These are phyloP conservation scores for Procavia capensis DNA, from an alignment of 2,113 vertebrate species.

Conservation along the genomic window DNA sequence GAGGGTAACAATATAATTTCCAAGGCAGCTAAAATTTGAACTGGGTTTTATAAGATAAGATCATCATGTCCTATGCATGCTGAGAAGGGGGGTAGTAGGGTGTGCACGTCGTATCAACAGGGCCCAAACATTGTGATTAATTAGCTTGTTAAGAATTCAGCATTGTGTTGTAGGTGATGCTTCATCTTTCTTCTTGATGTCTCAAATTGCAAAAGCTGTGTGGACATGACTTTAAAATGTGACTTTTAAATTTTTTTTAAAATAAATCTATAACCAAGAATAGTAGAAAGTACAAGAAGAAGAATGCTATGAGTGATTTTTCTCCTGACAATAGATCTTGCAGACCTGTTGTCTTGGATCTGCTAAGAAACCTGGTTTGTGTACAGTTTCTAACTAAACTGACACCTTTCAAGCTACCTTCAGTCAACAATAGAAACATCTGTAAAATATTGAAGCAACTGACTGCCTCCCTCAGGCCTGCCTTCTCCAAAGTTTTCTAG, in stretches of 20 bases:
- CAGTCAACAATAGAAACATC: neutral
- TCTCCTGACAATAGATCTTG: neutral
- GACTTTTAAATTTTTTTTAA: neutral
- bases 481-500: neutral
- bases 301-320: neutral
- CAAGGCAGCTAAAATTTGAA: neutral
- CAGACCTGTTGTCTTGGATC: neutral
- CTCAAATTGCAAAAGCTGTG: neutral
- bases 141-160: neutral
- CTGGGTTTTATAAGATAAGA: neutral
- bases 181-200: neutral
- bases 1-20: neutral
- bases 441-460: constrained; percentile 8
- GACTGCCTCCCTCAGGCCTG: neutral
- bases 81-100: neutral
- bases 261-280: neutral
- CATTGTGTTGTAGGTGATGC: neutral
- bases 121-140: neutral
- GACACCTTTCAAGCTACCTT: neutral
- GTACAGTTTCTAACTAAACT: neutral
- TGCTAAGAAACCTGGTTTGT: neutral
- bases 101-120: neutral
- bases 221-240: neutral
- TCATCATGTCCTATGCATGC: neutral
- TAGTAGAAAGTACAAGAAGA: neutral